Conservation (phyloP, 2,113 vertebrate genomes). For the Protomyctophum bolini region DNA sequence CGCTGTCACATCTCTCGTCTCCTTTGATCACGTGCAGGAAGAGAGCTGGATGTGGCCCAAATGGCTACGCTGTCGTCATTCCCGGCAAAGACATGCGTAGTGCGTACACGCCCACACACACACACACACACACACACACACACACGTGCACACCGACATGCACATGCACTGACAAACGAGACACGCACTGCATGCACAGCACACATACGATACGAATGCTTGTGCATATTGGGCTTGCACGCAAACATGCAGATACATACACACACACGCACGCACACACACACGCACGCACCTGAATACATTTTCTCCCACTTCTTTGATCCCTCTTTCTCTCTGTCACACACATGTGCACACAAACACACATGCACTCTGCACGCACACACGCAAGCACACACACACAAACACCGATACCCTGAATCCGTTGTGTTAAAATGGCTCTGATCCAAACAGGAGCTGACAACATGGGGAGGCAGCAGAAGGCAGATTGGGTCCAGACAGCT, state of each 20-base stretch:
- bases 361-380: neutral
- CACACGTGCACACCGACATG: neutral
- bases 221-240: too few relatives aligned
- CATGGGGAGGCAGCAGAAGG: constrained; percentile 49
- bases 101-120: neutral
- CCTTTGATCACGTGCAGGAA: neutral
- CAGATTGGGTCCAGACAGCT: constrained; percentile 40
- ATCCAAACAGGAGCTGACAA: constrained; percentile 38
- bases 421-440: constrained; percentile 18
- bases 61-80: neutral
- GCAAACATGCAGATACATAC: neutral
- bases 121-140: neutral
- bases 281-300: neutral
- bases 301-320: too few relatives aligned
- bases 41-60: neutral
- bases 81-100: too few relatives aligned
- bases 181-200: too few relatives aligned
- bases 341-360: neutral
- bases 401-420: constrained; percentile 13
- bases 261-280: neutral
- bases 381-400: neutral
- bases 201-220: too few relatives aligned
- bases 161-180: too few relatives aligned
- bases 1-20: constrained; percentile 2
- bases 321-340: too few relatives aligned